Conservation (phyloP, 2,797 vertebrate genomes). For the Sphaeramia orbicularis region DNA sequence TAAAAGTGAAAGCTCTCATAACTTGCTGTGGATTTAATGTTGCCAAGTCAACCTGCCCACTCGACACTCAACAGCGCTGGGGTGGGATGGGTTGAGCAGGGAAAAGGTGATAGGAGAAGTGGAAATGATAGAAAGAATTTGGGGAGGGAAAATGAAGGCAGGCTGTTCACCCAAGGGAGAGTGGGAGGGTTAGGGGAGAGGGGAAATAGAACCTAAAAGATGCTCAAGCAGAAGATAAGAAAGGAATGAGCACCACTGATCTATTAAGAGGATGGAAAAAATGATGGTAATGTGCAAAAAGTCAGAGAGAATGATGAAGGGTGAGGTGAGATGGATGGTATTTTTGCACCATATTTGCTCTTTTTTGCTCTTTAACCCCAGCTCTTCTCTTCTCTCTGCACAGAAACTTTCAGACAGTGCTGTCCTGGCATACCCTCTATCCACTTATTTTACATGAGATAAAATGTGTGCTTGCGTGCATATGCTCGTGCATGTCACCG, state of each 20-base stretch:
- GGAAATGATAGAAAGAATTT: conserved; percentile 51
- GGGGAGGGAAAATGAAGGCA: conserved; percentile 31
- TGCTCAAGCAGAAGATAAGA: conserved; percentile 3
- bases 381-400: conserved; percentile 26
- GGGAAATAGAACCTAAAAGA: conserved; percentile 28
- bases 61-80: conserved; percentile 71
- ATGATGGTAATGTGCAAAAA: conserved; percentile 18
- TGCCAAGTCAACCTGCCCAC: conserved; percentile 80
- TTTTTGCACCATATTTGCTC: no score
- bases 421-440: conserved; percentile 66
- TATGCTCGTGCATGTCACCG: conserved; percentile 36
- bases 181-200: conserved; percentile 8
- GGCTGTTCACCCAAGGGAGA: conserved; percentile 24
- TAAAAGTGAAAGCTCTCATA: conserved; percentile 75
- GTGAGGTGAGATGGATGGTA: conserved; percentile 7
- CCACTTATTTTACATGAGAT: conserved; percentile 59
- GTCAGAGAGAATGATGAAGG: conserved; percentile 16
- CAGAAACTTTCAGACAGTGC: conserved; percentile 29
- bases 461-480: conserved; percentile 48
- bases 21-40: conserved; percentile 69
- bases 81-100: conserved; percentile 69
- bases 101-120: conserved; percentile 69
- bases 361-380: conserved; percentile 25
- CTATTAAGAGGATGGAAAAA: conserved; percentile 4
- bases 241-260: conserved; percentile 15